Evolutionary conservation across 2,797 vertebrate species (phyloP).

Genomic region (Dermochelys coriacea): DNA sequence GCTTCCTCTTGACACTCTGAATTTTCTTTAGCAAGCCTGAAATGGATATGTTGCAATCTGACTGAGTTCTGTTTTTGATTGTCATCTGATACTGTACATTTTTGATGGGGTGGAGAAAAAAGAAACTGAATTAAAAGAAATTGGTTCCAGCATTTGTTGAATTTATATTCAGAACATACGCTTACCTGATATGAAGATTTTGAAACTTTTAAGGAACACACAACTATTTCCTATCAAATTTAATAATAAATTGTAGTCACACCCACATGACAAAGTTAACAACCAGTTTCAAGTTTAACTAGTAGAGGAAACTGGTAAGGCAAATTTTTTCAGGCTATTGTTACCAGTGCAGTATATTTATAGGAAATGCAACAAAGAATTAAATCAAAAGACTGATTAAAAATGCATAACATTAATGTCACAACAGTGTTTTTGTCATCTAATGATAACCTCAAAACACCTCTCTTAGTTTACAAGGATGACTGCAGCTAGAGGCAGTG

Average conservation of each 20-base stretch:
- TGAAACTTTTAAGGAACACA: background rate
- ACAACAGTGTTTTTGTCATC: constrained; percentile 82
- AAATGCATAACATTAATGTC: constrained; percentile 89
- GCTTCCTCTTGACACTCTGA: background rate
- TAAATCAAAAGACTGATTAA: constrained; percentile 94
- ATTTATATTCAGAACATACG: constrained; percentile 1
- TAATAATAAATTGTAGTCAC: constrained; percentile 21
- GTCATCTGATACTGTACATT: background rate
- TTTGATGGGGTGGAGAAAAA: background rate
- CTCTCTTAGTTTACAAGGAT: constrained; percentile 64
- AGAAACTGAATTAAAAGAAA: constrained; percentile 35
- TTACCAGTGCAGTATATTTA: constrained; percentile 56
- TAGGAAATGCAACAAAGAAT: constrained; percentile 73
- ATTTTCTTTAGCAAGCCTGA: constrained; percentile 6
- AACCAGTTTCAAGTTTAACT: constrained; percentile 56
- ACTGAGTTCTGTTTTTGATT: background rate
- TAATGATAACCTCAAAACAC: constrained; percentile 78
- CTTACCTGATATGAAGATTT: constrained; percentile 38
- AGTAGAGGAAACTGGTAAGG: constrained; percentile 49
- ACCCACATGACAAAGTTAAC: constrained; percentile 47
- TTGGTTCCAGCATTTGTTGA: constrained; percentile 43
- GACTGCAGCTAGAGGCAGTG: constrained; percentile 78
- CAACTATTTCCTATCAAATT: constrained; percentile 25
- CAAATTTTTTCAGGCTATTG: constrained; percentile 50
- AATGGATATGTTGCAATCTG: background rate